phyloP scores from a whole-genome alignment of 1,140 invertebrate species.

The Panagrolaimus sp. region DNA sequence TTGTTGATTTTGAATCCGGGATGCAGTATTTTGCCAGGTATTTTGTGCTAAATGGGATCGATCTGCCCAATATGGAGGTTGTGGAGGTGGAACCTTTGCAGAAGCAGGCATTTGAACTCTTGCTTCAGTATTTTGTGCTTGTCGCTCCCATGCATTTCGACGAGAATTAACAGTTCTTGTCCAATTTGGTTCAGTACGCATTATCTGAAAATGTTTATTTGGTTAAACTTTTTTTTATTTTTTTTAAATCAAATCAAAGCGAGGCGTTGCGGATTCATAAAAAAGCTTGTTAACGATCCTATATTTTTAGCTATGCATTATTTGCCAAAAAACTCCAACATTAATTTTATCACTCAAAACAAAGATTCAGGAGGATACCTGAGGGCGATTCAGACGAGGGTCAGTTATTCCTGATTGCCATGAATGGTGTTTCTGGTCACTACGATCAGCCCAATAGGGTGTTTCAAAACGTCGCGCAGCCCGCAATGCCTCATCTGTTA shows the following conservation, averaged over 20 bases:
- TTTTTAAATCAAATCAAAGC: not conserved
- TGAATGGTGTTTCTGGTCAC: slow-evolving; percentile 32
- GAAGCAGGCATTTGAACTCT: slow-evolving; percentile 32
- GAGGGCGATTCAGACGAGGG: slow-evolving; percentile 30
- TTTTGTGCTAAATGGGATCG: slow-evolving; percentile 8
- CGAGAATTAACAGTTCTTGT: slow-evolving; percentile 32
- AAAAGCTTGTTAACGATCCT: too few species aligned
- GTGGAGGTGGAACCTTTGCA: slow-evolving; percentile 32
- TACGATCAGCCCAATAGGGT: slow-evolving; percentile 32
- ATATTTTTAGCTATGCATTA: not conserved
- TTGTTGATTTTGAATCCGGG: not conserved
- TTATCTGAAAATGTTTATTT: slow-evolving; percentile 29
- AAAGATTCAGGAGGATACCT: slow-evolving; percentile 24
- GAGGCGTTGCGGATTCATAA: slow-evolving; percentile 16
- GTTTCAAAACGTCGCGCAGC: slow-evolving; percentile 23
- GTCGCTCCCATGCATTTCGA: slow-evolving; percentile 35
- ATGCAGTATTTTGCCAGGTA: slow-evolving; percentile 3
- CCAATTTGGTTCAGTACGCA: slow-evolving; percentile 40
- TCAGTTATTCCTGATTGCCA: slow-evolving; percentile 32
- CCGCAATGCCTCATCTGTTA: slow-evolving; percentile 36
- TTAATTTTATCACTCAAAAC: not conserved
- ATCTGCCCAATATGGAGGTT: slow-evolving; percentile 34
- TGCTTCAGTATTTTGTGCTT: slow-evolving; percentile 35
- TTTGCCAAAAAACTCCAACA: too few species aligned
- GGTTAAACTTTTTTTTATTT: too few species aligned